Evolutionary conservation across 2,797 vertebrate genomes (phyloP).

Genomic region (Myotis pilosus): DNA sequence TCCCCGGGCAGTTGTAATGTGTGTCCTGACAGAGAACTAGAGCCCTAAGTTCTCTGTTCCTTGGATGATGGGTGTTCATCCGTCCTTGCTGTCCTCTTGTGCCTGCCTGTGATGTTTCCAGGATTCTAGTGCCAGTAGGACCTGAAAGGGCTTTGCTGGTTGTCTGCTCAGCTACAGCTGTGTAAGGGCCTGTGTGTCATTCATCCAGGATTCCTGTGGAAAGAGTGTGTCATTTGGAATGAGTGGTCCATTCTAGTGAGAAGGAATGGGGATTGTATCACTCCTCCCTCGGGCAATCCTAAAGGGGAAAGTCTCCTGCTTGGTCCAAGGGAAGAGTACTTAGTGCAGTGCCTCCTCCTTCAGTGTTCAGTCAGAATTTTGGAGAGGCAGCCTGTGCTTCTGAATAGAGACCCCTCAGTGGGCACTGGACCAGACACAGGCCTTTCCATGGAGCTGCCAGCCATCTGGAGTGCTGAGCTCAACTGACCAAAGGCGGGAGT

Average conservation of each 20-base stretch:
- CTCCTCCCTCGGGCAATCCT: background rate
- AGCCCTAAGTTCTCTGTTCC: background rate
- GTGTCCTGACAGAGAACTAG: background rate
- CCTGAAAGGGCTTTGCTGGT: background rate
- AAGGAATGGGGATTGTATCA: background rate
- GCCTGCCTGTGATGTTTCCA: background rate
- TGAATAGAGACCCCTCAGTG: background rate
- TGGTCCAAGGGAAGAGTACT: background rate
- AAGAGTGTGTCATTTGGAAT: constrained; percentile 13
- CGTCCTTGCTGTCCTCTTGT: background rate
- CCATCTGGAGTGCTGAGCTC: background rate
- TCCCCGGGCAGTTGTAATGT: background rate
- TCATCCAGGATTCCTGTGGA: background rate
- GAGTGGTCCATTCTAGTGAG: background rate
- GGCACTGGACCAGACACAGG: background rate
- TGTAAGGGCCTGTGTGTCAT: background rate
- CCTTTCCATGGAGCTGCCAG: background rate
- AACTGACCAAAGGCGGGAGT: background rate
- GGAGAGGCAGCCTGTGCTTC: background rate
- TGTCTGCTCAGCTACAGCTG: background rate
- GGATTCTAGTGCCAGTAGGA: background rate
- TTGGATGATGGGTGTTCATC: background rate
- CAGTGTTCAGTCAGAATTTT: background rate
- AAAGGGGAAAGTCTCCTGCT: background rate
- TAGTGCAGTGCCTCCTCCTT: background rate